These are phyloP conservation scores for Hirtodrosophila cameraria DNA, from an alignment of 2,888 invertebrate species.

Conservation along the genomic window DNA sequence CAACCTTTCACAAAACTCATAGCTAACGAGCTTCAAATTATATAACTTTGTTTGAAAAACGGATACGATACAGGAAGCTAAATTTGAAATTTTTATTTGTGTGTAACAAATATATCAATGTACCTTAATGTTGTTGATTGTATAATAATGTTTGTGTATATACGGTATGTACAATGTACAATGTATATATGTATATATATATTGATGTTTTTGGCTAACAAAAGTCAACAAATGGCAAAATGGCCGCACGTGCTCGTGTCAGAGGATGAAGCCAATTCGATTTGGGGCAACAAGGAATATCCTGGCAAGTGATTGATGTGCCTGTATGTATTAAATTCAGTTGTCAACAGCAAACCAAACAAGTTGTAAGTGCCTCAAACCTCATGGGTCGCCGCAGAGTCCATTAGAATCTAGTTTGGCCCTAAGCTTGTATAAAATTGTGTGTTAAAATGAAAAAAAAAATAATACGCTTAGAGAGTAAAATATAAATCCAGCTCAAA, in stretches of 20 bases:
- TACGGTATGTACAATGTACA: neutral
- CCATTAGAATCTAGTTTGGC: constrained; percentile 31
- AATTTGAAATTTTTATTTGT: neutral
- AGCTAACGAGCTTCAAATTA: no score
- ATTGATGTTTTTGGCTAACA: constrained; percentile 25
- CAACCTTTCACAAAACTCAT: no score
- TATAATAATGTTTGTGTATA: constrained; percentile 39
- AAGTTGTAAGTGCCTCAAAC: constrained; percentile 29
- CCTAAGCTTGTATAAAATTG: constrained; percentile 11
- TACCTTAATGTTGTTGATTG: constrained; percentile 30
- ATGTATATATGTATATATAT: constrained; percentile 6
- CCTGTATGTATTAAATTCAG: constrained; percentile 47
- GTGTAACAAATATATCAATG: constrained; percentile 29
- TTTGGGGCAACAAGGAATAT: constrained; percentile 51
- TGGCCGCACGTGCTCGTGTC: constrained; percentile 60
- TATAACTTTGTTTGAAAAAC: no score
- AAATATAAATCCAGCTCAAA: constrained; percentile 38
- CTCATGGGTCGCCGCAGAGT: constrained; percentile 12
- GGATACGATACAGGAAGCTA: no score
- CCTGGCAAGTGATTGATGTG: constrained; percentile 59
- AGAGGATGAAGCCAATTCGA: constrained; percentile 32
- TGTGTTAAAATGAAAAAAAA: neutral
- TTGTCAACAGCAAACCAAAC: constrained; percentile 61
- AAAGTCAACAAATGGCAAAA: constrained; percentile 60
- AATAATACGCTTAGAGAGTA: neutral